A percentile compares a stretch with the other conserved stretches of the same genome.
These are phyloP conservation scores for Abrostola triplasia DNA, from an alignment of 2,888 invertebrate genomes.

Conservation along the genomic window DNA sequence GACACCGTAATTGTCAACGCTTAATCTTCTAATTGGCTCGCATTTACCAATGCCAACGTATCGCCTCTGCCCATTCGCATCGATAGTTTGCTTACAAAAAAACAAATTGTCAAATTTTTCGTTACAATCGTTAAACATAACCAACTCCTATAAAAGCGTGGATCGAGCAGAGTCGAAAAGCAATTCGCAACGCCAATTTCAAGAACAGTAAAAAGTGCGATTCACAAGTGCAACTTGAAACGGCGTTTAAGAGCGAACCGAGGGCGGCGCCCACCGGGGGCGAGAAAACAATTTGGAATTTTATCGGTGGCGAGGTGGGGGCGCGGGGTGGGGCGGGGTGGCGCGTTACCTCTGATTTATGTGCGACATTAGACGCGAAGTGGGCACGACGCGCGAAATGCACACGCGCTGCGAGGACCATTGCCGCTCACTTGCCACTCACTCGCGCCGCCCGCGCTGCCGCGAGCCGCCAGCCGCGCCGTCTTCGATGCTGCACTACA, in stretches of 20 bases:
- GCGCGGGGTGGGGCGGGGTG: constrained; percentile 63
- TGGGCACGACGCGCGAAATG: constrained; percentile 78
- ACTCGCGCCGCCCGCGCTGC: constrained; percentile 41
- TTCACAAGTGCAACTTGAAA: constrained; percentile 88
- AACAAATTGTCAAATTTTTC: constrained; percentile 65
- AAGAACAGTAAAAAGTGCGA: constrained; percentile 88
- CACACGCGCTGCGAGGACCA: constrained; percentile 72
- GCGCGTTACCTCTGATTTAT: constrained; percentile 86
- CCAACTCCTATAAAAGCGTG: constrained; percentile 68
- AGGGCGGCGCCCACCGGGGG: constrained; percentile 87
- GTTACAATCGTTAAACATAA: constrained; percentile 60
- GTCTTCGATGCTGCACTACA: constrained; percentile 21
- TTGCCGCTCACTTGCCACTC: constrained; percentile 71
- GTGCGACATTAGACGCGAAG: constrained; percentile 80
- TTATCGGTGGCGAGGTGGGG: constrained; percentile 81
- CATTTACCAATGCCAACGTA: constrained; percentile 87
- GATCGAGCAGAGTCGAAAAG: constrained; percentile 78
- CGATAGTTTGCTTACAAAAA: constrained; percentile 76
- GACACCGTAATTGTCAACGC: constrained; percentile 87
- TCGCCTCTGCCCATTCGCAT: constrained; percentile 70
- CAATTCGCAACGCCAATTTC: constrained; percentile 86
- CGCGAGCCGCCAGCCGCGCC: constrained; percentile 22
- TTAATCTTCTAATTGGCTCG: constrained; percentile 88
- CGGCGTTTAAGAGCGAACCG: constrained; percentile 88
- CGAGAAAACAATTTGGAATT: constrained; percentile 88